phyloP scores from a whole-genome alignment of 2,113 vertebrate genomes.

The Trachemys scripta region DNA sequence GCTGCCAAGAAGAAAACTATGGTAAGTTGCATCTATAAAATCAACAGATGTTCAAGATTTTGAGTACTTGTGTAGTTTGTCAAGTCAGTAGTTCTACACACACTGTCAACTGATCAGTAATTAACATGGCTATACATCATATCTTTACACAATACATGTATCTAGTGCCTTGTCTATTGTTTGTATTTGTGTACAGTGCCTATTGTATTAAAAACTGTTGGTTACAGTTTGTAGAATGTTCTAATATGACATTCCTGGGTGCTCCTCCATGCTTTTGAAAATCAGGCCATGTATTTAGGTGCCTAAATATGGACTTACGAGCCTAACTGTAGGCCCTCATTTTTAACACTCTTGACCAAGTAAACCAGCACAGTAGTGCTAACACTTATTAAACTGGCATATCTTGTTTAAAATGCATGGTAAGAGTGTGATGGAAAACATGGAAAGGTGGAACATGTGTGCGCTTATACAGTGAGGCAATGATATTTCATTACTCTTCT shows the following conservation, averaged over 20 bases:
- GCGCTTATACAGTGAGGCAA: fast-evolving
- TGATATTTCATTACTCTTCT: not conserved
- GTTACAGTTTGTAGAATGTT: not conserved
- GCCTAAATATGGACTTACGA: not conserved
- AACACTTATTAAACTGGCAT: not conserved
- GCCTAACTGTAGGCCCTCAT: not conserved
- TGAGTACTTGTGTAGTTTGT: not conserved
- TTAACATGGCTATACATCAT: not conserved
- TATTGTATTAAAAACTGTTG: not conserved
- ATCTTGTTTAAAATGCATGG: not conserved
- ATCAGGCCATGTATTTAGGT: fast-evolving
- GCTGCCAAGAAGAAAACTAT: not conserved
- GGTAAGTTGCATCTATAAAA: not conserved
- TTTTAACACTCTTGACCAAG: not conserved
- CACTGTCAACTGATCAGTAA: not conserved
- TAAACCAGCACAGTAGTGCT: not conserved
- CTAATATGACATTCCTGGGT: not conserved
- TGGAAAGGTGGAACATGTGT: not conserved
- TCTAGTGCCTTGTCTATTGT: not conserved
- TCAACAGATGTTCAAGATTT: not conserved
- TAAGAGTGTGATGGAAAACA: not conserved
- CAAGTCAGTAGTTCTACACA: not conserved
- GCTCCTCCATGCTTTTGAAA: not conserved
- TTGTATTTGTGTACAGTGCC: not conserved
- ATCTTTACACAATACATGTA: not conserved